Evolutionary conservation across 2,888 invertebrate genomes (phyloP).

Genomic region (Hypomecis atomaria): DNA sequence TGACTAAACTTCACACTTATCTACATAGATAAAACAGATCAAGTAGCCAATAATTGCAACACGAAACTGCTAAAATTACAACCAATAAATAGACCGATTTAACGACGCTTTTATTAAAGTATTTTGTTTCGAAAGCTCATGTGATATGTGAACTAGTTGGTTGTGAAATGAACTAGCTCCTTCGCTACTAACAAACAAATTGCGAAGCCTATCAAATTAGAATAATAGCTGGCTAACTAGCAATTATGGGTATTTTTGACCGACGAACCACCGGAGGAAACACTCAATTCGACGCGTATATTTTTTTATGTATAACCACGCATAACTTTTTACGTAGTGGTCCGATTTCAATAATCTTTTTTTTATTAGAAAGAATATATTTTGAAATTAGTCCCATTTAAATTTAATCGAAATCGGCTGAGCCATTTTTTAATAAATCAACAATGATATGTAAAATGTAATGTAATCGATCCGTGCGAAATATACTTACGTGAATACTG

Average conservation of each 20-base stretch:
- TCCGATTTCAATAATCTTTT: no score
- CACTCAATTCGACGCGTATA: no score
- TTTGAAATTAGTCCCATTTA: no score
- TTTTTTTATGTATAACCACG: no score
- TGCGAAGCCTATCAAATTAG: neutral
- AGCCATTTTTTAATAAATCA: no score
- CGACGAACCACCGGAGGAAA: no score
- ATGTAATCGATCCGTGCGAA: no score
- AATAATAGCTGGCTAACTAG: neutral
- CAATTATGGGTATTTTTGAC: neutral
- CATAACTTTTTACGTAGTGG: no score
- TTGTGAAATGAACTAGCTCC: constrained; percentile 5
- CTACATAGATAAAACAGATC: neutral
- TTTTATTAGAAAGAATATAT: no score
- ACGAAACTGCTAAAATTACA: constrained; percentile 12
- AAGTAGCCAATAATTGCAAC: constrained; percentile 3
- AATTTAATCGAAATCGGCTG: no score
- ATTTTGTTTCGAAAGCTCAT: neutral
- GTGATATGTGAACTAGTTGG: constrained; percentile 2
- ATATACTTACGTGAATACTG: no score
- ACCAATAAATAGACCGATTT: constrained; percentile 9
- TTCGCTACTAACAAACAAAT: neutral
- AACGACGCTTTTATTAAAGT: constrained; percentile 5
- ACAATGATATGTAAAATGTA: no score
- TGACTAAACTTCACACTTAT: neutral